Percentiles rank a stretch among this genome's conserved stretches.
phyloP scores from a whole-genome alignment of 2,113 vertebrate species.

The Uria lomvia region DNA sequence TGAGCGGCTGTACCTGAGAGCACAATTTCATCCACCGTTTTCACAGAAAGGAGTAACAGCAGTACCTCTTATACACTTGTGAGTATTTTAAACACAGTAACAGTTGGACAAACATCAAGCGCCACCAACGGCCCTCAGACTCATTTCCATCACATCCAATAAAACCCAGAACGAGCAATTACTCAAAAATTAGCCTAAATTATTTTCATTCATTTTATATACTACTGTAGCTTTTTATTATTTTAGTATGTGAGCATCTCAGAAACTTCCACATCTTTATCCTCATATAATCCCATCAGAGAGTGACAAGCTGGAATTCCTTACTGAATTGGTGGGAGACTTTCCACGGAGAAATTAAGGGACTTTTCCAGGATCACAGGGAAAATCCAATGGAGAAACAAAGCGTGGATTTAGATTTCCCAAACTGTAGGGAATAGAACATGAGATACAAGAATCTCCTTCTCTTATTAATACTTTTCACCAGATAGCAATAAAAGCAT shows the following conservation, averaged over 20 bases:
- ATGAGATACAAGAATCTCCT: neutral
- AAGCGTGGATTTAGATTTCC: neutral
- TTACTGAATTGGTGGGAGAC: neutral
- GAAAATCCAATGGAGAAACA: neutral
- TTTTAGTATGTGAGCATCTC: neutral
- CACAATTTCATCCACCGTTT: slow-evolving; percentile 6
- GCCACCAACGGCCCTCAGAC: neutral
- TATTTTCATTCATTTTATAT: neutral
- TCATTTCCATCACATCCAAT: neutral
- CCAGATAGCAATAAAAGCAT: neutral
- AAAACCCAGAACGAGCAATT: neutral
- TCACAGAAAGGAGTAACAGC: slow-evolving; percentile 17
- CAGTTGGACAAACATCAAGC: neutral
- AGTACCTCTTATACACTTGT: neutral
- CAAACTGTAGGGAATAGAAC: neutral
- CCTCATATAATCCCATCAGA: neutral
- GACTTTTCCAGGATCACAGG: neutral
- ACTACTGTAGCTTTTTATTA: neutral
- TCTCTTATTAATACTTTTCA: neutral
- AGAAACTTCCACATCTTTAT: neutral
- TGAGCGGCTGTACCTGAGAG: slow-evolving; percentile 48
- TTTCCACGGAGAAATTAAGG: neutral
- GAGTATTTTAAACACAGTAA: neutral
- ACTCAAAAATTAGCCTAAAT: neutral
- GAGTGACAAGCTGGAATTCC: neutral